Base-by-base conservation (phyloP, 2,888 invertebrate genomes). In the Andrena marginata region DNA sequence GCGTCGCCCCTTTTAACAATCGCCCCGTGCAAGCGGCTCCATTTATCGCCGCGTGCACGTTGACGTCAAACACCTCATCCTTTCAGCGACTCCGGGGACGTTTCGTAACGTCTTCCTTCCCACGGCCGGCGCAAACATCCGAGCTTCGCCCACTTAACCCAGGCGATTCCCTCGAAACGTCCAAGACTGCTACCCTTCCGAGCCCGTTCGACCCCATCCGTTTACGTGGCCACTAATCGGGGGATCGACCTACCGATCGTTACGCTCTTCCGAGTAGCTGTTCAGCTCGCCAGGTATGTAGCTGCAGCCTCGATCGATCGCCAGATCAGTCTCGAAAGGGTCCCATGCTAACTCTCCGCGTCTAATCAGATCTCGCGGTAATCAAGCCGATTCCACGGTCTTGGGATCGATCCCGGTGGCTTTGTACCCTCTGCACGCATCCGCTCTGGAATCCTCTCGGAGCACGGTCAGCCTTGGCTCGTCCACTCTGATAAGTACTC, bases 331-430 rank as follows among this genome's bases (percentile, higher is more conserved):
- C 56, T 20, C 4, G 31, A 56, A 20, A n/a, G 16, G 26, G 33
- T 23, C 62, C 26, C 8, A 4, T 3, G 64, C 16, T 26, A 7
- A 29, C 20, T 62, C 23, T 42, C 31, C 6, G 29, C n/a, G 13
- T 33, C 20, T 70, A 83, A 70, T 59, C 83, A 42, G 23, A 65
- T 71, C 54, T 68, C 68, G 64, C 23, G 54, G 54, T 33, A 78
- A 78, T 78, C 78, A n/a, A 60, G 64, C n/a, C 31, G 84, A 68
- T 72, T 69, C 64, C 60, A 68, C 54, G 65, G 63, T 54, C 67
- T 63, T 35, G 16, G 71, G 54, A 83, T 77, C 71, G 82, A 82
- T 77, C 72, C 56, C 63, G 71, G 69, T 31, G 29, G 42, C 35
- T 56, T 6, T 48, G 49, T 56, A 69, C 59, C 33, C 33, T 42